A percentile compares a stretch with the other conserved stretches of the same genome.
Evolutionary conservation across 2,113 vertebrate species (phyloP).

Genomic region (Acanthochromis polyacanthus): DNA sequence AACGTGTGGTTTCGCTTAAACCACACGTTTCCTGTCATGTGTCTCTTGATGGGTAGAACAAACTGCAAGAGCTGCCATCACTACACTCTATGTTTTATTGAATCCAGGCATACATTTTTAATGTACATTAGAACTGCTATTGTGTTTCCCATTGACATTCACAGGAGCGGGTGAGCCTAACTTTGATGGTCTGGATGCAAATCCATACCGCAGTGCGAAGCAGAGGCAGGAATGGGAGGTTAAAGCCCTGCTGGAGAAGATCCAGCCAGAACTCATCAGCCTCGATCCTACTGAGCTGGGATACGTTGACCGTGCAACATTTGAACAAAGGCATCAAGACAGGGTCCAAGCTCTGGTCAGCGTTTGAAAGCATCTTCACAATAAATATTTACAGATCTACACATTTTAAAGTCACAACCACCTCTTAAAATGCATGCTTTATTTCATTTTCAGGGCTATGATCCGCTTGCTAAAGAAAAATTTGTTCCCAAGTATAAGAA

Average conservation of each 20-base stretch:
- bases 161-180: constrained; percentile 92
- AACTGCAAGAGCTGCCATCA: neutral
- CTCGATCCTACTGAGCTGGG: constrained; percentile 87
- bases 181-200: constrained; percentile 91
- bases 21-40: neutral
- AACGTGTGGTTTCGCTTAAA: neutral
- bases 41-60: neutral
- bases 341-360: constrained; percentile 86
- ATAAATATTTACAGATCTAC: neutral
- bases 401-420: neutral
- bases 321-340: constrained; percentile 86
- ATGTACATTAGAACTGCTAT: no score
- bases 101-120: no score
- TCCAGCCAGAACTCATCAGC: constrained; percentile 91
- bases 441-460: constrained; percentile 85
- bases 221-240: constrained; percentile 96
- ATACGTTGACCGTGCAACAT: constrained; percentile 83
- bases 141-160: neutral
- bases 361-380: neutral
- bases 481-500: constrained; percentile 87
- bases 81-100: no score
- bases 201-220: constrained; percentile 89
- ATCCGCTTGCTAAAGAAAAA: constrained; percentile 85
- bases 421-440: neutral
- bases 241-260: constrained; percentile 93